phyloP scores from a whole-genome alignment of 2,113 vertebrate species.

The Proterorhinus semilunaris region DNA sequence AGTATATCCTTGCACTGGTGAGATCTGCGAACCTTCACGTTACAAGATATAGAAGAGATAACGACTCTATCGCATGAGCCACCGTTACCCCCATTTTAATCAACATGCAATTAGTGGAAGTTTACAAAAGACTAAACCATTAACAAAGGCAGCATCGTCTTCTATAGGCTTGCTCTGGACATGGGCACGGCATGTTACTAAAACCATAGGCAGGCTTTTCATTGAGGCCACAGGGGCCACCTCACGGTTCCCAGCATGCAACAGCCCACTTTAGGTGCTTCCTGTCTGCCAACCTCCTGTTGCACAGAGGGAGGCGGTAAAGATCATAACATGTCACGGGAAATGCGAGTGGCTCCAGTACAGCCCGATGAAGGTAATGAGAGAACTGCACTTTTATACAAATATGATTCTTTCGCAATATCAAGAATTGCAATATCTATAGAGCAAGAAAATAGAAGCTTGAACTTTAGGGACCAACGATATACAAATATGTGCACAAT shows the following conservation, averaged over 20 bases:
- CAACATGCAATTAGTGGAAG: too few relatives aligned
- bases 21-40: too few relatives aligned
- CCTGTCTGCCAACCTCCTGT: slow-evolving; percentile 68
- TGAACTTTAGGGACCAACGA: too few relatives aligned
- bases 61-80: too few relatives aligned
- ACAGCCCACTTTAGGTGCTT: slow-evolving; percentile 59
- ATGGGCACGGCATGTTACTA: slow-evolving; percentile 30
- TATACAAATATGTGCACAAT: not conserved
- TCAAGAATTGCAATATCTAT: not conserved
- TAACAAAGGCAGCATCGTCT: not conserved
- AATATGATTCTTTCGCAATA: not conserved
- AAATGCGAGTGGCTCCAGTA: slow-evolving; percentile 9
- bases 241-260: slow-evolving; percentile 58
- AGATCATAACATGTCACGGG: slow-evolving; percentile 24
- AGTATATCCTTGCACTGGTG: too few relatives aligned
- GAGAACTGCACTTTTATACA: slow-evolving; percentile 2
- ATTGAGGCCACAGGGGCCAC: slow-evolving; percentile 35
- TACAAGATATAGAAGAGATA: too few relatives aligned
- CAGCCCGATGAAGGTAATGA: not conserved
- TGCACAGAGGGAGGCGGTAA: slow-evolving; percentile 56
- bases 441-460: not conserved
- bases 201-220: slow-evolving; percentile 29
- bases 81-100: too few relatives aligned
- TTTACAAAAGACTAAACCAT: too few relatives aligned
- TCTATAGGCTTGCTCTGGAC: not conserved